A percentile compares a stretch with the other conserved stretches of the same genome.
These are phyloP conservation scores for Cephus pygmeus DNA, from an alignment of 2,888 invertebrate genomes.

Conservation along the genomic window DNA sequence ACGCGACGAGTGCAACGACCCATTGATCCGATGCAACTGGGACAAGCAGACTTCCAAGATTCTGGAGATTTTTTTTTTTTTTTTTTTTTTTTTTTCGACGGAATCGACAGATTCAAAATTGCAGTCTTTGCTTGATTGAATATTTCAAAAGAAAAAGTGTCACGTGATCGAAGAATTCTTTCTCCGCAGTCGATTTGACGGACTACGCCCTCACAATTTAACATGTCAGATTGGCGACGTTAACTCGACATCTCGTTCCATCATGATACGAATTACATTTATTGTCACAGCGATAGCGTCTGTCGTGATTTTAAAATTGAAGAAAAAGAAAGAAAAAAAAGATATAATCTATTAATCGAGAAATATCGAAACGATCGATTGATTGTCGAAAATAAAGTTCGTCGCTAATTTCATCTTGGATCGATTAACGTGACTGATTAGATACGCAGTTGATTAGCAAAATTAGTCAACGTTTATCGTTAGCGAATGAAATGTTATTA, in stretches of 20 bases:
- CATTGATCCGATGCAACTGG: slow-evolving; percentile 22
- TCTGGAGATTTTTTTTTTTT: background rate
- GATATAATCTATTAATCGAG: background rate
- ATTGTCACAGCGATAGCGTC: background rate
- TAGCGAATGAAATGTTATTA: background rate
- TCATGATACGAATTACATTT: background rate
- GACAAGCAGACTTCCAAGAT: background rate
- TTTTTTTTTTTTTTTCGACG: background rate
- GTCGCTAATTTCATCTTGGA: background rate
- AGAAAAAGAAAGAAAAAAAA: background rate
- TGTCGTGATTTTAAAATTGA: background rate
- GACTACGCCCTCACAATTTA: background rate
- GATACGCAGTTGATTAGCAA: background rate
- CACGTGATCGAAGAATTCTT: background rate
- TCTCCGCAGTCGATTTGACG: background rate
- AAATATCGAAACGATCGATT: background rate
- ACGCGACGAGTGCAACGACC: slow-evolving; percentile 30
- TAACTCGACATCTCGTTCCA: background rate
- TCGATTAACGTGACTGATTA: background rate
- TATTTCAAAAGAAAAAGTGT: background rate
- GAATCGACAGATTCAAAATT: background rate
- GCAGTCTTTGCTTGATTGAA: background rate
- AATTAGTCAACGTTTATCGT: background rate
- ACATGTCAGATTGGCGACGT: background rate
- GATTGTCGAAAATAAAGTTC: background rate